These are phyloP conservation scores for Formica aserva DNA, from an alignment of 2,888 invertebrate genomes.

Conservation along the genomic window DNA sequence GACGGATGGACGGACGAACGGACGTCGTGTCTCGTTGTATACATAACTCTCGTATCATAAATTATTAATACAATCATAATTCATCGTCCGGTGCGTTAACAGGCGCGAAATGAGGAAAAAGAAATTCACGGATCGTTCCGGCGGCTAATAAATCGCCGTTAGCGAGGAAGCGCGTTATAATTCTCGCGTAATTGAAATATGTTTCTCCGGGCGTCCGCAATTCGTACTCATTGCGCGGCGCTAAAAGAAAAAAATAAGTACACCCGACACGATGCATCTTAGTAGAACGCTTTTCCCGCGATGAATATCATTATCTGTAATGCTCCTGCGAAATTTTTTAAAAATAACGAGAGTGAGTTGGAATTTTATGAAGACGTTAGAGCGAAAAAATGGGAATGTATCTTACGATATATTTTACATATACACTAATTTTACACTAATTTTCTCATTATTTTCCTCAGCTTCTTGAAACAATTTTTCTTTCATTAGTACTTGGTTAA, in stretches of 20 bases:
- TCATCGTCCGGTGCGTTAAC: constrained; percentile 46
- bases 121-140: constrained; percentile 45
- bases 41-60: constrained; percentile 1
- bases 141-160: constrained; percentile 53
- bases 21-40: not conserved
- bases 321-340: constrained; percentile 21
- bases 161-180: constrained; percentile 52
- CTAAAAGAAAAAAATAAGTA: constrained; percentile 30
- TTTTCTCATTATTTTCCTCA: too few relatives aligned
- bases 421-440: too few relatives aligned
- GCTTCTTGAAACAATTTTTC: too few relatives aligned
- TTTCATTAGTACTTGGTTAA: too few relatives aligned
- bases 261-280: constrained; percentile 43
- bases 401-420: not conserved
- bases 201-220: constrained; percentile 53
- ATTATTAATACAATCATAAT: constrained; percentile 48
- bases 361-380: constrained; percentile 22
- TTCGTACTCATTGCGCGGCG: constrained; percentile 55
- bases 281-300: constrained; percentile 19
- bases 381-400: not conserved
- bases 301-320: constrained; percentile 44
- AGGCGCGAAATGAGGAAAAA: constrained; percentile 44
- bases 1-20: constrained; percentile 1
- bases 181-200: constrained; percentile 57
- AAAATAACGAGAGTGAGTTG: constrained; percentile 23